Evolutionary conservation across 2,888 invertebrate genomes (phyloP), one percentile per base, ranked within the genome.

Genomic region (Leptura quadrifasciata): DNA sequence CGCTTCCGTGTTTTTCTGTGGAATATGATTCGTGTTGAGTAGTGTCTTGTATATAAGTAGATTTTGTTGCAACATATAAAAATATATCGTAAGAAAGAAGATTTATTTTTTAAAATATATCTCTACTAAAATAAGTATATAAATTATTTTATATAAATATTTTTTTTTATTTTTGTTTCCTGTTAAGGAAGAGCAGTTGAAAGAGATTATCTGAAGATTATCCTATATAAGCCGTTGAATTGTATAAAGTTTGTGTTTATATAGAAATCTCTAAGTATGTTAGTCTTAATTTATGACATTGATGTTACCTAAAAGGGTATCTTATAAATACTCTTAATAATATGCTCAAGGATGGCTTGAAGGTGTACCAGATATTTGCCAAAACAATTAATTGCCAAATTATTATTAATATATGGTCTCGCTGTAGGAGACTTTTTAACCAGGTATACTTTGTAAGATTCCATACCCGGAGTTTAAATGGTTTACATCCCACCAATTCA

Each of bases 1-100:
- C 86, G 86, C 87, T 87, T 87, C 86, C 86, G 85, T 85, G 81
- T 83, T 82, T 81, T 84, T 75, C 55, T 74, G 78, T 76, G 68
- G 72, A 69, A 70, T 64, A 58, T 73, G 2, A 27, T 81, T 82
- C 52, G 68, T 74, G 76, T 75, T 72, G 72, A 60, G 73, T 70
- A 74, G 76, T 76, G 64, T 63, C 54, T 39, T 61, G 55, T 57
- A 61, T 8, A 72, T 72, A 72, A 18, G 65, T 65, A 65, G 65
- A 72, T 72, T 64, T 64, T 69, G 35, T 69, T 69, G 69, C 69
- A 20, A 58, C 18, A 27, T 69, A 58, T 69, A 69, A 21, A 39
- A 18, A 69, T 55, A 58, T 39, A 69, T 58, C 24, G 24, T 69
- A 57, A 35, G 47, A 27, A 58, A 58, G n/a, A 58, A 55, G 39